Percentiles rank a stretch among this genome's conserved stretches.
Evolutionary conservation across 2,113 vertebrate genomes (phyloP).

Genomic region (Phaethornis superciliosus): DNA sequence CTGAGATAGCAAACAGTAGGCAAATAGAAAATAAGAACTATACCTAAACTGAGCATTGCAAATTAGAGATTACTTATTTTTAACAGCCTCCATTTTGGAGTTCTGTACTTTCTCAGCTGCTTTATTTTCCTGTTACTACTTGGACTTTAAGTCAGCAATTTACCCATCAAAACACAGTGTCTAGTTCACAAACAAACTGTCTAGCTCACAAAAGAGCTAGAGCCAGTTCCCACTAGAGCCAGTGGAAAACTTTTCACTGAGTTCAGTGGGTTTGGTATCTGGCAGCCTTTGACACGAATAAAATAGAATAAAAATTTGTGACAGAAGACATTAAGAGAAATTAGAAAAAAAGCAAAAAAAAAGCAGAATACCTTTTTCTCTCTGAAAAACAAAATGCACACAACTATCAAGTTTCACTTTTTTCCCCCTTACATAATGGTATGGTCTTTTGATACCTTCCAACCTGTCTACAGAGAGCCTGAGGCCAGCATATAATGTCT

Average conservation of each 20-base stretch:
- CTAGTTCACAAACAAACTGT: conserved; percentile 49
- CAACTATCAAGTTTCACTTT: not conserved
- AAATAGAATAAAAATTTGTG: not conserved
- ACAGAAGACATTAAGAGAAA: not conserved
- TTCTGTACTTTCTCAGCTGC: conserved; percentile 10
- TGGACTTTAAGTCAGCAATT: conserved; percentile 40
- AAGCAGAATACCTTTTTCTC: not conserved
- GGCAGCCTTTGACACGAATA: not conserved
- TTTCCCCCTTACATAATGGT: fast-evolving
- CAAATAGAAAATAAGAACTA: not conserved
- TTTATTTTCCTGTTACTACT: conserved; percentile 26
- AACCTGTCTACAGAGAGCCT: not conserved
- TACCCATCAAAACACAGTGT: conserved; percentile 53
- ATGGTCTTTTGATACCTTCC: not conserved
- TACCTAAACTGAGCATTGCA: not conserved
- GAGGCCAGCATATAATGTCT: not conserved
- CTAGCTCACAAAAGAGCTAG: conserved; percentile 16
- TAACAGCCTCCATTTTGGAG: not conserved
- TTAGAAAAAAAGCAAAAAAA: not conserved
- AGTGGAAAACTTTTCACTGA: conserved; percentile 48
- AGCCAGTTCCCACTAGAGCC: conserved; percentile 48
- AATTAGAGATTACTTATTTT: not conserved
- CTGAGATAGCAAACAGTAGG: not conserved
- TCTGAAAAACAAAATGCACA: not conserved
- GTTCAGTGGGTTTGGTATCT: conserved; percentile 6